phyloP scores from a whole-genome alignment of 2,888 invertebrate genomes.

The Phorcus lineatus region DNA sequence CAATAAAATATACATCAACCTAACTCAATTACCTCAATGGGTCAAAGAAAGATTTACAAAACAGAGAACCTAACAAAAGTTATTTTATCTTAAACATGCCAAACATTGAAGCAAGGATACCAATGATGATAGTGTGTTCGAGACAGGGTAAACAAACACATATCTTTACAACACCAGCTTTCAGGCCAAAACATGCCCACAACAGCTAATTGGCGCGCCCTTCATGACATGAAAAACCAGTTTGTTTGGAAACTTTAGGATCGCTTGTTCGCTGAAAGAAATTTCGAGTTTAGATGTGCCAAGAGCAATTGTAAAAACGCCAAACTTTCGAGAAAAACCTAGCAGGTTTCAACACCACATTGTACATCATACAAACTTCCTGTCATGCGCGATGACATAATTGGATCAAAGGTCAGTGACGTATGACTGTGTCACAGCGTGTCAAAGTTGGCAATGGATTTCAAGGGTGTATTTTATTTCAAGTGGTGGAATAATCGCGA shows the following conservation, averaged over 20 bases:
- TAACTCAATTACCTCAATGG: no score
- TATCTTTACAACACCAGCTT: background rate
- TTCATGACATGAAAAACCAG: background rate
- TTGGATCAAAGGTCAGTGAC: conserved; percentile 14
- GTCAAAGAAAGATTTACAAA: no score
- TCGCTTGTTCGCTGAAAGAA: background rate
- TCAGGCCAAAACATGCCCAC: background rate
- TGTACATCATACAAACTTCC: conserved; percentile 8
- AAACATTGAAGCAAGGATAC: no score
- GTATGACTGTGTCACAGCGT: background rate
- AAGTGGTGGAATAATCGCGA: no score
- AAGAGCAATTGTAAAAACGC: background rate
- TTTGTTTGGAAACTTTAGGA: background rate
- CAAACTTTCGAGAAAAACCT: background rate
- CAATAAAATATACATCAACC: no score
- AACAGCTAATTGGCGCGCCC: background rate
- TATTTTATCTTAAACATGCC: no score
- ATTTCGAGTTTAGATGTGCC: background rate
- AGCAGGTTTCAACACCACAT: background rate
- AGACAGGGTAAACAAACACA: background rate
- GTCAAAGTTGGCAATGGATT: background rate
- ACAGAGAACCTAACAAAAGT: no score
- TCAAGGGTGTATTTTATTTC: background rate
- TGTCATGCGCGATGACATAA: conserved; percentile 2
- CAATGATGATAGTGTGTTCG: no score